A percentile compares a stretch with the other conserved stretches of the same genome.
phyloP scores from a whole-genome alignment of 35 echinoderm and acorn worm genomes.

The Nesometra sesokonis region DNA sequence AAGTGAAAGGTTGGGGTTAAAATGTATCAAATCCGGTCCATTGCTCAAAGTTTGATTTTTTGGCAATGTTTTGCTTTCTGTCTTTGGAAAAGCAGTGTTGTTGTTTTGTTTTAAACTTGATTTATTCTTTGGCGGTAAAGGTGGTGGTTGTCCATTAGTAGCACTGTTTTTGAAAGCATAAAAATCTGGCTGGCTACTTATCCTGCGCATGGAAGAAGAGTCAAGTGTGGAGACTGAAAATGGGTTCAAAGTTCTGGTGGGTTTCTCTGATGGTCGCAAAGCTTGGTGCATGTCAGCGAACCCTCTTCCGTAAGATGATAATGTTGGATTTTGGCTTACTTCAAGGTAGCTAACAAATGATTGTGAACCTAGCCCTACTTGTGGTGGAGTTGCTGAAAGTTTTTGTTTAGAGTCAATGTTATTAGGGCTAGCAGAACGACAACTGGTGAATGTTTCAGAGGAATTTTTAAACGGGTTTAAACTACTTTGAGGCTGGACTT shows the following conservation, averaged over 20 bases:
- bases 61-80: background rate
- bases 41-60: background rate
- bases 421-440: background rate
- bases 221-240: background rate
- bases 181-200: slow-evolving; percentile 61
- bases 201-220: slow-evolving; percentile 28
- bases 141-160: background rate
- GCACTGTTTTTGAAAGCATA: background rate
- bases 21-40: background rate
- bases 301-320: background rate
- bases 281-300: background rate
- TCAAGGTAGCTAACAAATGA: background rate
- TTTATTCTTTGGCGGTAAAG: slow-evolving; percentile 6
- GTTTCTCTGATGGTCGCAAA: background rate
- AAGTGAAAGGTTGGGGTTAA: background rate
- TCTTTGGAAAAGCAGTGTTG: background rate
- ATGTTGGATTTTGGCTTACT: background rate
- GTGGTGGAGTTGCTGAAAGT: background rate
- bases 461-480: no score
- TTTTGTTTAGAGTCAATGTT: background rate
- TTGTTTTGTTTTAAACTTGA: background rate
- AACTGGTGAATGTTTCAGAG: background rate
- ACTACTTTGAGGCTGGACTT: no score
- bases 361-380: background rate
- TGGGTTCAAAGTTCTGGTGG: background rate